These are phyloP conservation scores for Tragelaphus strepsiceros DNA, from an alignment of 2,113 vertebrate species.

Conservation along the genomic window DNA sequence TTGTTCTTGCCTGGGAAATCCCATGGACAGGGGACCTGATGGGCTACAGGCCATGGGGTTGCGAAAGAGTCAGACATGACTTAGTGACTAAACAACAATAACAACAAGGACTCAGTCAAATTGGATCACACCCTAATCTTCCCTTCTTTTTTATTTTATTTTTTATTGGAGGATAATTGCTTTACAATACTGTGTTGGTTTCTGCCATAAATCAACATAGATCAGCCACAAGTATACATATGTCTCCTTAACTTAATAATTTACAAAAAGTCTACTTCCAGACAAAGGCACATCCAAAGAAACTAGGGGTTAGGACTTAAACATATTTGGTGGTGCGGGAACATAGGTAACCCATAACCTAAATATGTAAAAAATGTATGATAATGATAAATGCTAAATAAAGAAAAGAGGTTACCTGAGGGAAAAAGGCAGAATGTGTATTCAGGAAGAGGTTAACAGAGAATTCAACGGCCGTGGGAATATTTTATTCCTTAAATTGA, in stretches of 20 bases:
- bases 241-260: not conserved
- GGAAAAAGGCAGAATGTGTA: not conserved
- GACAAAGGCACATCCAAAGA: not conserved
- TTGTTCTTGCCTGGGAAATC: not conserved
- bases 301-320: not conserved
- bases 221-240: not conserved
- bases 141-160: not conserved
- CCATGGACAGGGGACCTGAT: not conserved
- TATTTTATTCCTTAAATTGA: not conserved
- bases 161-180: not conserved
- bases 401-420: not conserved
- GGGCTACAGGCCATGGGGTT: not conserved
- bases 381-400: not conserved
- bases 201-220: not conserved
- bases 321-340: not conserved
- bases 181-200: not conserved
- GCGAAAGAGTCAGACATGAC: not conserved
- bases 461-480: not conserved
- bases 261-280: not conserved
- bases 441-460: not conserved
- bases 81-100: not conserved
- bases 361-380: not conserved
- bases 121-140: not conserved
- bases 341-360: not conserved
- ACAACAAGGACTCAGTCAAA: not conserved